A percentile compares a stretch with the other conserved stretches of the same genome.
phyloP scores from a whole-genome alignment of 2,888 invertebrate genomes.

The Coleophora flavipennella region DNA sequence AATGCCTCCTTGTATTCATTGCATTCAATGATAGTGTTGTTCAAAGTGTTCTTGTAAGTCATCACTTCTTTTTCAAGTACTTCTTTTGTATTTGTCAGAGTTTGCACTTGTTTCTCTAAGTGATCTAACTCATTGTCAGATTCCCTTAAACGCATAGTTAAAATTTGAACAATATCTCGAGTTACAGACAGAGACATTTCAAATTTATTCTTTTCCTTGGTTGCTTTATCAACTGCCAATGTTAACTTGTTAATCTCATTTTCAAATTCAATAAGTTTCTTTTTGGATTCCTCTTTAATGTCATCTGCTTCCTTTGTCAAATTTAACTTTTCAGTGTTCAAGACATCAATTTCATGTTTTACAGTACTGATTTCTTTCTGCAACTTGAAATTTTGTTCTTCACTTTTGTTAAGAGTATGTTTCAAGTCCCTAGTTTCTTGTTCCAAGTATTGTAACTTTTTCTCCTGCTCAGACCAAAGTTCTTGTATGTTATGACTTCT shows the following conservation, averaged over 20 bases:
- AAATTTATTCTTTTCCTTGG: slow-evolving; percentile 69
- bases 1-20: slow-evolving; percentile 63
- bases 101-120: slow-evolving; percentile 54
- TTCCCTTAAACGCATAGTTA: slow-evolving; percentile 69
- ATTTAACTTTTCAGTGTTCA: slow-evolving; percentile 34
- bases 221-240: slow-evolving; percentile 51
- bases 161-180: slow-evolving; percentile 71
- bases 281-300: slow-evolving; percentile 48
- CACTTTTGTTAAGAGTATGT: slow-evolving; percentile 33
- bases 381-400: slow-evolving; percentile 39
- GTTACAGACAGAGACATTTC: slow-evolving; percentile 74
- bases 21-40: slow-evolving; percentile 50
- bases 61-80: slow-evolving; percentile 45
- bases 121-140: slow-evolving; percentile 74
- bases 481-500: slow-evolving; percentile 48
- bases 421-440: slow-evolving; percentile 47
- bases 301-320: slow-evolving; percentile 38
- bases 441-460: slow-evolving; percentile 41
- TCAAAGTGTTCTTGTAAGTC: slow-evolving; percentile 44
- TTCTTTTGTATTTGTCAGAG: slow-evolving; percentile 42
- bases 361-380: slow-evolving; percentile 40
- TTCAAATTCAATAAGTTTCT: slow-evolving; percentile 49
- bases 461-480: slow-evolving; percentile 45
- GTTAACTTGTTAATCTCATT: slow-evolving; percentile 56
- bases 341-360: slow-evolving; percentile 38